phyloP scores from a whole-genome alignment of 2,797 vertebrate species.

The Emys orbicularis region DNA sequence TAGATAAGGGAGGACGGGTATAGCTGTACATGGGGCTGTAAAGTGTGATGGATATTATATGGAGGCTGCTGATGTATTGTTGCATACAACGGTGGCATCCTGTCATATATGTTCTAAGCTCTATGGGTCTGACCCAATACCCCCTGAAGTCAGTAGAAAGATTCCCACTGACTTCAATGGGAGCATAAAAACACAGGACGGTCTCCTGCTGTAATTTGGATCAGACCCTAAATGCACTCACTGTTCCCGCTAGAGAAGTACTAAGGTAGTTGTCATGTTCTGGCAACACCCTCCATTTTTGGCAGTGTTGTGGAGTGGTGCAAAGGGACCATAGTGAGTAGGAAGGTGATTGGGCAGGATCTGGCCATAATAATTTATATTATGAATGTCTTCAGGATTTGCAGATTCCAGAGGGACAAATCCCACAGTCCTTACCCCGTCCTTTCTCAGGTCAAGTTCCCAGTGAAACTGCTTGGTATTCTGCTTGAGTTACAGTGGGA shows the following conservation, averaged over 20 bases:
- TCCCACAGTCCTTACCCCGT: background rate
- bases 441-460: background rate
- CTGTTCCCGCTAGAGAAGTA: background rate
- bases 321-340: background rate
- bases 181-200: background rate
- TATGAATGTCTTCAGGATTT: background rate
- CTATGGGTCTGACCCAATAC: background rate
- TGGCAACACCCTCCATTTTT: background rate
- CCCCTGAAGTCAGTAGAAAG: background rate
- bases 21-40: background rate
- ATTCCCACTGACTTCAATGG: background rate
- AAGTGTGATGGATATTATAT: conserved; percentile 1
- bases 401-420: background rate
- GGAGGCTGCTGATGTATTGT: conserved; percentile 8
- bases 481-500: background rate
- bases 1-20: background rate
- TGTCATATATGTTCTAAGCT: background rate
- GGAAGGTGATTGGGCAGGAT: background rate
- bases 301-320: background rate
- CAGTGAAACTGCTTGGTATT: background rate
- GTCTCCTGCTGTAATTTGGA: background rate
- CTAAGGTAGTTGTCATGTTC: background rate
- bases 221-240: background rate
- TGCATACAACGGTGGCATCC: background rate
- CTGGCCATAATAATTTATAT: background rate